These are phyloP conservation scores for Scyliorhinus canicula DNA, from an alignment of 2,797 vertebrate species.

Conservation along the genomic window DNA sequence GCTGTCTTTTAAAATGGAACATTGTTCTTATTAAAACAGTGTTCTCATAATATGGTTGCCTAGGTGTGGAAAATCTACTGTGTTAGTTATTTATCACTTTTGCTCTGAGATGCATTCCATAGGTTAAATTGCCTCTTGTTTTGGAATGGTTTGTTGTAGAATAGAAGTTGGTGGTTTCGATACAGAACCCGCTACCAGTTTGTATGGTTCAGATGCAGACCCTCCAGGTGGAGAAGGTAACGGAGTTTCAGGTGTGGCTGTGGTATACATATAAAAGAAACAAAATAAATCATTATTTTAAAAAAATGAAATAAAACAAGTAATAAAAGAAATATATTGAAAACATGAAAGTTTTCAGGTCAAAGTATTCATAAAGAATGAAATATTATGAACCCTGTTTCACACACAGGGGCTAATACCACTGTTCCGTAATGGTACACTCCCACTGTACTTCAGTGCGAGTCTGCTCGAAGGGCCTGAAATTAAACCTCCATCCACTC, in stretches of 20 bases:
- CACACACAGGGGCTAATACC: neutral
- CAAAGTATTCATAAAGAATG: neutral
- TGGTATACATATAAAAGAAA: slow-evolving; percentile 40
- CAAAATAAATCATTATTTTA: slow-evolving; percentile 44
- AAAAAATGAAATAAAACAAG: neutral
- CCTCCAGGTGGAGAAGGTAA: slow-evolving; percentile 88
- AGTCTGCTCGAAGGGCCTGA: neutral
- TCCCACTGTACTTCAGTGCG: neutral
- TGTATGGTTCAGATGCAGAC: slow-evolving; percentile 90
- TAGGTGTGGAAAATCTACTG: neutral
- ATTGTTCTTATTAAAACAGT: neutral
- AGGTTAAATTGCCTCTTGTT: slow-evolving; percentile 87
- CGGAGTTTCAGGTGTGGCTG: slow-evolving; percentile 96
- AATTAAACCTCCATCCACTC: no score
- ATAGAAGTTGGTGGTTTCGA: slow-evolving; percentile 85
- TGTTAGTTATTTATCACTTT: neutral
- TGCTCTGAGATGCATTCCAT: neutral
- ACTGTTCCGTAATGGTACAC: neutral
- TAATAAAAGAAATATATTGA: neutral
- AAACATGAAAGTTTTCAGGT: neutral
- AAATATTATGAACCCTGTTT: neutral
- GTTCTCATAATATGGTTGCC: neutral
- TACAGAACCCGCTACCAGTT: slow-evolving; percentile 85
- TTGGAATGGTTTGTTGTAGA: slow-evolving; percentile 85
- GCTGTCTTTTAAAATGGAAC: neutral